Percentiles rank a stretch among this genome's conserved stretches.
phyloP scores from a whole-genome alignment of 2,888 invertebrate species.

The Drosophila mimetica region DNA sequence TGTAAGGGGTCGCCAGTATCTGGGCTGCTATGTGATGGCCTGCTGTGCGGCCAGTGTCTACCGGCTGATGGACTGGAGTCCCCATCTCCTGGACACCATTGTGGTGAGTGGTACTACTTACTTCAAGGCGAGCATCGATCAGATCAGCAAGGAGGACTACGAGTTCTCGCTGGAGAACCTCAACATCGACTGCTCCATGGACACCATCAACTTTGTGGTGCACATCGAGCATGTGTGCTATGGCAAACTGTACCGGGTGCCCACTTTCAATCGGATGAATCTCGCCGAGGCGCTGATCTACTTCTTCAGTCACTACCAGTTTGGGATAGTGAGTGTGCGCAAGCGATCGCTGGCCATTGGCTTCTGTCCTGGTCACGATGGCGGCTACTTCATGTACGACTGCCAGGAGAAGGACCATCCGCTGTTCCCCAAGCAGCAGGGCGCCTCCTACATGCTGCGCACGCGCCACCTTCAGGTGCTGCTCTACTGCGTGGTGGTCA shows the following conservation, averaged over 20 bases:
- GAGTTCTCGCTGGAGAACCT: conserved; percentile 87
- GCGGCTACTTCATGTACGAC: conserved; percentile 89
- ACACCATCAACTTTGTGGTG: conserved; percentile 86
- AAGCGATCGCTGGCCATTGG: conserved; percentile 86
- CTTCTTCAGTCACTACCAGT: conserved; percentile 86
- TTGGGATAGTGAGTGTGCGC: conserved; percentile 86
- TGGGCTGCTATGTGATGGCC: conserved; percentile 87
- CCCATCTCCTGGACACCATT: conserved; percentile 87
- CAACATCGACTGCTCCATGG: conserved; percentile 86
- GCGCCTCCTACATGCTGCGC: conserved; percentile 87
- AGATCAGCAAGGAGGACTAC: conserved; percentile 85
- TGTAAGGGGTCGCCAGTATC: conserved; percentile 87
- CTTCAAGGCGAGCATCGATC: conserved; percentile 85
- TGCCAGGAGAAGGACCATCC: conserved; percentile 87
- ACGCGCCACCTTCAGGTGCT: conserved; percentile 87
- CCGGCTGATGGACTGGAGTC: conserved; percentile 87
- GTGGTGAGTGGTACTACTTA: conserved; percentile 87
- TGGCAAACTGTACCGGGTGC: conserved; percentile 86
- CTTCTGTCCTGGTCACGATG: conserved; percentile 76
- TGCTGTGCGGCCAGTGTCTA: conserved; percentile 87
- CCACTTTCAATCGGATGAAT: conserved; percentile 86
- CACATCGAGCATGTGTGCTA: conserved; percentile 86
- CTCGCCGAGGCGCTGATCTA: conserved; percentile 87
- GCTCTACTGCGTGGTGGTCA: conserved; percentile 87
- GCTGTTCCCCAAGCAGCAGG: conserved; percentile 86